Evolutionary conservation across 2,888 invertebrate genomes (phyloP).

Genomic region (Chrysomela aeneicollis): DNA sequence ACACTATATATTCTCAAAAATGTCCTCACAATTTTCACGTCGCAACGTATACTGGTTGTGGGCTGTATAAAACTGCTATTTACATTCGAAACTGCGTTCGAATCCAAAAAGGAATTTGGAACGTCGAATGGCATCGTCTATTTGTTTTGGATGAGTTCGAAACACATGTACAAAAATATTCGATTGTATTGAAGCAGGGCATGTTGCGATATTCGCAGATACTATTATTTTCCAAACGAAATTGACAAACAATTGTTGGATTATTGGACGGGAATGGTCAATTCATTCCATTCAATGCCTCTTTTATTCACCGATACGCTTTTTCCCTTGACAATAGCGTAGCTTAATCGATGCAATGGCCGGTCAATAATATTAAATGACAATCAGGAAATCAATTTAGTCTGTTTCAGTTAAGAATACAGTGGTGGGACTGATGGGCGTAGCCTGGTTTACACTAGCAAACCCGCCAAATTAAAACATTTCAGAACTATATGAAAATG

Average conservation of each 20-base stretch:
- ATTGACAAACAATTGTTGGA: slow-evolving; percentile 4
- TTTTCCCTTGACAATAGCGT: neutral
- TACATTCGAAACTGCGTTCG: neutral
- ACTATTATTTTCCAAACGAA: neutral
- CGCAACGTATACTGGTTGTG: neutral
- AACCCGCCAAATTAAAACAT: no score
- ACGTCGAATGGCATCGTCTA: neutral
- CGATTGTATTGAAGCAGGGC: neutral
- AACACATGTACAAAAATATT: slow-evolving; percentile 3
- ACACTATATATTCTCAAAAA: neutral
- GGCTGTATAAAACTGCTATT: neutral
- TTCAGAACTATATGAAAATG: no score
- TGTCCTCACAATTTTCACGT: slow-evolving; percentile 8
- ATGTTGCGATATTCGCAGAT: neutral
- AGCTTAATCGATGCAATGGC: neutral
- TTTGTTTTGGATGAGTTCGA: slow-evolving; percentile 4
- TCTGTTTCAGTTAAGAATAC: no score
- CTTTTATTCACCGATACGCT: neutral
- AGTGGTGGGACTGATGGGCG: no score
- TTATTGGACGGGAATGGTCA: neutral
- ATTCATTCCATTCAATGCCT: neutral
- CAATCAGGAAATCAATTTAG: no score
- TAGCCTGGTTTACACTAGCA: no score
- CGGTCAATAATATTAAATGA: neutral
- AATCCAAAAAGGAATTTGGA: slow-evolving; percentile 5